Base-by-base conservation (phyloP, 2,797 vertebrate species). In the Harpagifer antarcticus region DNA sequence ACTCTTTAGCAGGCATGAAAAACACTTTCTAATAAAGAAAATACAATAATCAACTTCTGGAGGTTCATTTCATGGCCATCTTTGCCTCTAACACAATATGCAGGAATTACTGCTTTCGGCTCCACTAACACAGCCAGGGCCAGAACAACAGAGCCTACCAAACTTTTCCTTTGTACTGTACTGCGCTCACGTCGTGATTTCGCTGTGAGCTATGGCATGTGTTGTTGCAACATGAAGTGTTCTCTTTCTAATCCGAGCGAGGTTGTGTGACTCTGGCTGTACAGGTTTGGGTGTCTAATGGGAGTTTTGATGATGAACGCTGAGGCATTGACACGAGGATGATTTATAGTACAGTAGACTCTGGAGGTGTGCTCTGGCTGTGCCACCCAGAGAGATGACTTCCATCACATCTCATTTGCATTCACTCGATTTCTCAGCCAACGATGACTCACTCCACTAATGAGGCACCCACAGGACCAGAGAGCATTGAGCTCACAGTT, bases 381-480 rank as follows among this genome's bases (percentile, higher is more conserved):
- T 47, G 76, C 64, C 81, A 74, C 74, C 84, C 40, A 5, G 72
- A 82, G 84, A 89, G 83, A 81, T 53, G 76, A 78, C 82, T 88
- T 85, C 88, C 83, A 89, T 89, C 87, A 83, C 56, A 42, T 47
- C 81, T 79, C 84, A 88, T 92, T 90, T 91, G 77, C 82, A 89
- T 91, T 88, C 78, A 72, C 68, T 87, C 69, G 55, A 85, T 90
- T 86, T 68, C 70, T 64, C 58, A 12, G 43, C 73, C 3, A 23
- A 27, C 58, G 13, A 85, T 89, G 89, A 92, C 80, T 93, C 81
- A 80, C 81, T 40, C 50, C 49, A 15, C 84, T 92, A 93, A 93
- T 89, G 88, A 92, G 87, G 77, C 82, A 33, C 82, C 83, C 68
- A 65, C 57, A 88, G 76, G 87, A 89, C 74, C 63, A 48, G 55